Evolutionary conservation across 2,888 invertebrate genomes (phyloP).

Genomic region (Trichopoda pennipes): DNA sequence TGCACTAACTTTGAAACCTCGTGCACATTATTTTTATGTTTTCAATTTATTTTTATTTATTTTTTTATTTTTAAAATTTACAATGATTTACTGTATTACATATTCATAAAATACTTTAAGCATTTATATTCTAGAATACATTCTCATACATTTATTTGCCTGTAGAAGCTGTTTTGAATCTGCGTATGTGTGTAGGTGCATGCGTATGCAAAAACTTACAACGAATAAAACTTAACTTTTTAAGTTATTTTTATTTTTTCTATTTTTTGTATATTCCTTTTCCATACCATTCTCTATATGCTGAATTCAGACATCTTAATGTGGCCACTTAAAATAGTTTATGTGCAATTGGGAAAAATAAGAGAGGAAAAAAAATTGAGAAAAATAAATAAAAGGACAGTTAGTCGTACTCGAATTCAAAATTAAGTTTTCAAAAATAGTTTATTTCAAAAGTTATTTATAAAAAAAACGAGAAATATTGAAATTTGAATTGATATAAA

Average conservation of each 20-base stretch:
- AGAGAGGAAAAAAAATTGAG: background rate
- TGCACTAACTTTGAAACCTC: background rate
- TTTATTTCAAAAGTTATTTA: constrained; percentile 55
- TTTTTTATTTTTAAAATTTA: constrained; percentile 12
- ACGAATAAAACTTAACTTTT: constrained; percentile 47
- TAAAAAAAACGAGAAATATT: constrained; percentile 16
- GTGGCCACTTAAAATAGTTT: constrained; percentile 64
- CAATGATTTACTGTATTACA: constrained; percentile 60
- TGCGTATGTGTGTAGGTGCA: too few relatives aligned
- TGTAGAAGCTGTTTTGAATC: background rate
- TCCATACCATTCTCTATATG: constrained; percentile 41
- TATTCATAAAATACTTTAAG: constrained; percentile 59
- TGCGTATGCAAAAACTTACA: constrained; percentile 15
- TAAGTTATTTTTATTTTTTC: too few relatives aligned
- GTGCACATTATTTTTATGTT: constrained; percentile 4
- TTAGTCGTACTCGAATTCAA: constrained; percentile 37
- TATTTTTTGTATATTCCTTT: constrained; percentile 15
- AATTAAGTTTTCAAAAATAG: constrained; percentile 55
- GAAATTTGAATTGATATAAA: constrained; percentile 44
- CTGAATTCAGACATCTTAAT: constrained; percentile 60
- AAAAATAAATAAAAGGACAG: constrained; percentile 16
- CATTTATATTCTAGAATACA: constrained; percentile 32
- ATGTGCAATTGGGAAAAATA: constrained; percentile 42
- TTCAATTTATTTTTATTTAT: constrained; percentile 5
- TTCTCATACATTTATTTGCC: constrained; percentile 10